A percentile compares a stretch with the other conserved stretches of the same genome.
Evolutionary conservation across 2,113 vertebrate species (phyloP).

Genomic region (Orcinus orca): DNA sequence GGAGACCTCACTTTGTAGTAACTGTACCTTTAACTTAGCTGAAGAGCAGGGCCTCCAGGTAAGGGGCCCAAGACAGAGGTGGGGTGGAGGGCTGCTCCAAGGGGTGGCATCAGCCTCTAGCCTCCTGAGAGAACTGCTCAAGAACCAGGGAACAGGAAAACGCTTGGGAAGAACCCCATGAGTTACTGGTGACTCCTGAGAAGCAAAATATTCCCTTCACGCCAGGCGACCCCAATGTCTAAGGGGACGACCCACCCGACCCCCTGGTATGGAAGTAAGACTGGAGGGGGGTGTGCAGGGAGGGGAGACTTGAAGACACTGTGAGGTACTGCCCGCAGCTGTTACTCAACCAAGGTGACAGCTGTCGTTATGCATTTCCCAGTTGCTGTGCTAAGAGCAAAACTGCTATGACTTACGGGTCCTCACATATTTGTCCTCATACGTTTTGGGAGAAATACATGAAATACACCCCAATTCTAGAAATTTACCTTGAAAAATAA

Average conservation of each 20-base stretch:
- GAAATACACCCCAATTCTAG: neutral
- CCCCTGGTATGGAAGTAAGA: neutral
- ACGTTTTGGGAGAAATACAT: neutral
- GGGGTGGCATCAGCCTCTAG: neutral
- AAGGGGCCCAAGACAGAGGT: neutral
- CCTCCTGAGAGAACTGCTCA: neutral
- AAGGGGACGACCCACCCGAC: neutral
- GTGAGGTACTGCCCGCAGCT: neutral
- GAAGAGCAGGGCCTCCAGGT: neutral
- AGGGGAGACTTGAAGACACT: accelerated
- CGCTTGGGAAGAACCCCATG: accelerated
- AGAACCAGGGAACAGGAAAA: neutral
- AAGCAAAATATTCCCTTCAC: neutral
- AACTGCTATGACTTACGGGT: neutral
- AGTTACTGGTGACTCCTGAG: neutral
- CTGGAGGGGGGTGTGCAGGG: accelerated
- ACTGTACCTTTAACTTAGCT: neutral
- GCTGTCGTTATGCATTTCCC: too few species aligned
- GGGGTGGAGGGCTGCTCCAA: neutral
- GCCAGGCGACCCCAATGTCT: accelerated
- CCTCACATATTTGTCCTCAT: neutral
- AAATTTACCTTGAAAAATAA: neutral
- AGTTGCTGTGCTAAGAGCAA: neutral
- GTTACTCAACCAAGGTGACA: too few species aligned
- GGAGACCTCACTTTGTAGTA: neutral